Evolutionary conservation across 2,113 vertebrate species (phyloP).

Genomic region (Cisticola juncidis): DNA sequence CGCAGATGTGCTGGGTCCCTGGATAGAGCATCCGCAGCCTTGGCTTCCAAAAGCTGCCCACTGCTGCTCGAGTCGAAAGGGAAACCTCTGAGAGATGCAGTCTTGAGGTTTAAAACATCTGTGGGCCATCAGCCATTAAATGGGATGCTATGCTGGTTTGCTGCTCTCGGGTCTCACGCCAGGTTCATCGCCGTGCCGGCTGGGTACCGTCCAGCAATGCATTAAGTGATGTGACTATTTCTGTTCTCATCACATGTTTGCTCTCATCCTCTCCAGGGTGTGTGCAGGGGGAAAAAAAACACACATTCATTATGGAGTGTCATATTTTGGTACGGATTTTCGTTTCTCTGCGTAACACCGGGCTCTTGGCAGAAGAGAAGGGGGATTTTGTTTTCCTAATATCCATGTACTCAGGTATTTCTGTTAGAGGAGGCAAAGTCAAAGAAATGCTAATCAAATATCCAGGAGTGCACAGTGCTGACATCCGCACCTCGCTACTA

Average conservation of each 20-base stretch:
- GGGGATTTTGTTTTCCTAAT: constrained; percentile 34
- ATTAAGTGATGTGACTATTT: constrained; percentile 66
- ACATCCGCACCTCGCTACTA: constrained; percentile 58
- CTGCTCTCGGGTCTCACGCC: constrained; percentile 30
- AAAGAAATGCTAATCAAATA: constrained; percentile 65
- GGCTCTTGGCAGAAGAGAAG: not conserved
- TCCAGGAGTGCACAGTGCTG: constrained; percentile 58
- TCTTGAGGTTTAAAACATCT: constrained; percentile 29
- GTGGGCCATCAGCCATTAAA: constrained; percentile 65
- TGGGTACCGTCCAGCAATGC: constrained; percentile 61
- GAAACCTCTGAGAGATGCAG: constrained; percentile 40
- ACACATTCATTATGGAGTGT: not conserved
- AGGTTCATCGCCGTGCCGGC: constrained; percentile 47
- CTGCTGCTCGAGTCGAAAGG: not conserved
- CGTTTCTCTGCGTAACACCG: not conserved
- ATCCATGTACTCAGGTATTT: constrained; percentile 7
- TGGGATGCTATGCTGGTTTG: constrained; percentile 32
- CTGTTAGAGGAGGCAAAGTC: constrained; percentile 40
- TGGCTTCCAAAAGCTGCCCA: not conserved
- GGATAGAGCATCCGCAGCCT: not conserved
- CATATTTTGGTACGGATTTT: constrained; percentile 21
- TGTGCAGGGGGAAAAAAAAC: not conserved
- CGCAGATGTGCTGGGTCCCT: not conserved
- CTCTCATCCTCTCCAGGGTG: constrained; percentile 49
- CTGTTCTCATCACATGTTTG: constrained; percentile 62